A percentile compares a stretch with the other conserved stretches of the same genome.
Evolutionary conservation across 2,888 invertebrate genomes (phyloP).

Genomic region (Itoplectis maculator): DNA sequence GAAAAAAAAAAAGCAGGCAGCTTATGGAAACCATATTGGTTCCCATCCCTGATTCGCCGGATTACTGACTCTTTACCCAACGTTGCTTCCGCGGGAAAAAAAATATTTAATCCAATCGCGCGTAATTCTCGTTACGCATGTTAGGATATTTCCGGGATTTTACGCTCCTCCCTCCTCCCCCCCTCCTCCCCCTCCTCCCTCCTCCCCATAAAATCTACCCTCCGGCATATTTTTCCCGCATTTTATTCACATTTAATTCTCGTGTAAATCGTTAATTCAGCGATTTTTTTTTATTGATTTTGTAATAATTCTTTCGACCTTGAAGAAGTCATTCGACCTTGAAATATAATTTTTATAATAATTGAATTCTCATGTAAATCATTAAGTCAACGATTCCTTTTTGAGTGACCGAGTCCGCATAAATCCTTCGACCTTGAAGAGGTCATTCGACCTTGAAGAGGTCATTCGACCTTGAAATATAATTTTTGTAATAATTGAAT

Average conservation of each 20-base stretch:
- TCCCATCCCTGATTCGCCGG: constrained; percentile 73
- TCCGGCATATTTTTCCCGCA: constrained; percentile 14
- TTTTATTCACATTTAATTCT: no score
- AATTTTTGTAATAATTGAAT: no score
- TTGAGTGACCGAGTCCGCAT: no score
- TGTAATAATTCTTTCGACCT: no score
- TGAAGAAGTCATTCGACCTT: no score
- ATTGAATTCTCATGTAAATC: no score
- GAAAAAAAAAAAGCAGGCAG: constrained; percentile 53
- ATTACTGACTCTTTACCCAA: constrained; percentile 66
- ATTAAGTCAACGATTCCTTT: no score
- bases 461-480: no score
- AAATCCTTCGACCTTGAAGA: no score
- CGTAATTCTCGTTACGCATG: constrained; percentile 70
- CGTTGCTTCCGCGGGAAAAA: not conserved
- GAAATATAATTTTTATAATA: no score
- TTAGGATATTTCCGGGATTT: constrained; percentile 60
- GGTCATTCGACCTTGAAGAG: no score
- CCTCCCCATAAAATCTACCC: not conserved
- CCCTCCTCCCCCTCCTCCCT: not conserved
- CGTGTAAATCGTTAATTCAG: not conserved
- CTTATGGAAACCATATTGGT: constrained; percentile 70
- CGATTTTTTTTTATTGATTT: not conserved
- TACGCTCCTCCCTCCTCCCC: not conserved
- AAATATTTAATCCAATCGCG: constrained; percentile 73